phyloP scores from a whole-genome alignment of 2,797 vertebrate species.

The Gastrophryne carolinensis region DNA sequence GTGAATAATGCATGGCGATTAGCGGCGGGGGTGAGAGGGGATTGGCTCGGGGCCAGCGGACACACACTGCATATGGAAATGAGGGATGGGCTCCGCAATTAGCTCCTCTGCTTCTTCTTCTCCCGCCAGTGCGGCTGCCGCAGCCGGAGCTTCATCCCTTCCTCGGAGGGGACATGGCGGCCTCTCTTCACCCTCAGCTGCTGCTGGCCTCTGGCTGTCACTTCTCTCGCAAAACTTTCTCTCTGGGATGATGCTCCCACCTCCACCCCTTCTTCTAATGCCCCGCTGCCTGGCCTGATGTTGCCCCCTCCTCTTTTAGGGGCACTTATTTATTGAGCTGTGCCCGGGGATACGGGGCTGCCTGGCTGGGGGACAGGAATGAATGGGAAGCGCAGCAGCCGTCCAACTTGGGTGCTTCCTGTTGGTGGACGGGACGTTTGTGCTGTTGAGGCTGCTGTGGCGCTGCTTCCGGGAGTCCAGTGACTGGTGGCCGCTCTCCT shows the following conservation, averaged over 20 bases:
- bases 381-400: slow-evolving; percentile 3
- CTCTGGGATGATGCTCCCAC: no score
- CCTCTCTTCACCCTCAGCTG: no score
- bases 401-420: neutral
- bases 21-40: slow-evolving; percentile 86
- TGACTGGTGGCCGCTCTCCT: slow-evolving; percentile 1
- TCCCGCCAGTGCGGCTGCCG: slow-evolving; percentile 50
- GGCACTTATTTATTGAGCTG: slow-evolving; percentile 25
- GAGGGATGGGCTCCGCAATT: slow-evolving; percentile 92
- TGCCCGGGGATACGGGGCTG: slow-evolving; percentile 5
- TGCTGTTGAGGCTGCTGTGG: slow-evolving; percentile 17
- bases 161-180: slow-evolving; percentile 65
- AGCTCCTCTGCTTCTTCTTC: slow-evolving; percentile 75
- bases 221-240: no score
- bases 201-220: no score
- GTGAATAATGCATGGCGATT: slow-evolving; percentile 96
- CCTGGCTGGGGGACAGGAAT: slow-evolving; percentile 11
- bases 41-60: slow-evolving; percentile 93
- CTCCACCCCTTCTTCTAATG: slow-evolving; percentile 55
- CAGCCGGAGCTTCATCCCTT: slow-evolving; percentile 72
- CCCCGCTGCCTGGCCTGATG: slow-evolving; percentile 64
- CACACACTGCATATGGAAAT: slow-evolving; percentile 94
- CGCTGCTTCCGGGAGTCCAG: neutral
- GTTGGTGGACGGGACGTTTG: neutral
- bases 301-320: slow-evolving; percentile 56